Evolutionary conservation across 1,140 invertebrate species (phyloP).

Genomic region (Nylanderia fulva): DNA sequence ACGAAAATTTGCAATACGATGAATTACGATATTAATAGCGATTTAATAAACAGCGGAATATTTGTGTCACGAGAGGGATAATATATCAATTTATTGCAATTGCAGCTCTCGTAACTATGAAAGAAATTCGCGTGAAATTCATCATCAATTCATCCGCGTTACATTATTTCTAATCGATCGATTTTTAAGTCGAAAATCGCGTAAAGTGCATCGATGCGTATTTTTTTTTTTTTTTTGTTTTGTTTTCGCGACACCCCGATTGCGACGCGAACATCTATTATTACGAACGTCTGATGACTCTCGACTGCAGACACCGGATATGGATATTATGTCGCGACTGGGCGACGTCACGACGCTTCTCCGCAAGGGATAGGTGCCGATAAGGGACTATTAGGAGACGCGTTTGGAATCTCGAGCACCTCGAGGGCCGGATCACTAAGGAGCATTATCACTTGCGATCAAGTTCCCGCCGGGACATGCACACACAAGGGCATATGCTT

Average conservation of each 20-base stretch:
- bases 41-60: neutral
- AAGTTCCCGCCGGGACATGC: conserved; percentile 50
- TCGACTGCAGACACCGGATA: neutral
- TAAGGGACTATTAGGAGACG: conserved; percentile 61
- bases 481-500: conserved; percentile 10
- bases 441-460: conserved; percentile 64
- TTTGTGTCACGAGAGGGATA: neutral
- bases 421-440: conserved; percentile 59
- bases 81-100: neutral
- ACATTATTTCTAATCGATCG: neutral
- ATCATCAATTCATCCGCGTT: neutral
- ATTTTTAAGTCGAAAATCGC: neutral
- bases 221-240: neutral
- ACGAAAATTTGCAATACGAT: neutral
- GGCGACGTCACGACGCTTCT: neutral
- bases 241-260: neutral
- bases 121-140: conserved; percentile 25
- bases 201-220: neutral
- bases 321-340: conserved; percentile 16
- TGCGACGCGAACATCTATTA: neutral
- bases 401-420: conserved; percentile 59
- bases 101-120: neutral
- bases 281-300: neutral
- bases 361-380: conserved; percentile 35
- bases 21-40: conserved; percentile 6